A percentile compares a stretch with the other conserved stretches of the same genome.
These are phyloP conservation scores for Scolopax bukidnonensis DNA, from an alignment of 2,797 vertebrate species.

Conservation along the genomic window DNA sequence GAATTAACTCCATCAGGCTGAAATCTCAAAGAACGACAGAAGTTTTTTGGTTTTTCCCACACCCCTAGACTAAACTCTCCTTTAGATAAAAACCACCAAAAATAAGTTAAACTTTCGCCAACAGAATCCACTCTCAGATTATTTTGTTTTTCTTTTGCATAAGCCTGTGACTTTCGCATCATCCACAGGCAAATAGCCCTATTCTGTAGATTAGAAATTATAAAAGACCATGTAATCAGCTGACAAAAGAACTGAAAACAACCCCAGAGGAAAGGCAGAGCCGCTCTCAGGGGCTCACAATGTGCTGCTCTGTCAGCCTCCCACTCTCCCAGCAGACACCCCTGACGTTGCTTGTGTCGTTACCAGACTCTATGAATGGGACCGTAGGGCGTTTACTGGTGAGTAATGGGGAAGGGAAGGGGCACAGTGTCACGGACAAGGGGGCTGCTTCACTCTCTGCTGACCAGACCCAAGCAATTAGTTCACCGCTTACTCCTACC, in stretches of 20 bases:
- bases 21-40: constrained; percentile 5
- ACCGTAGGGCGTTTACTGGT: constrained; percentile 71
- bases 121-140: constrained; percentile 63
- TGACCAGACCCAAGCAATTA: constrained; percentile 62
- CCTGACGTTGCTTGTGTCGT: constrained; percentile 80
- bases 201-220: constrained; percentile 82
- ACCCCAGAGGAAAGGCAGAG: constrained; percentile 77
- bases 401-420: constrained; percentile 67
- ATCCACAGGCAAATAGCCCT: constrained; percentile 82
- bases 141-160: constrained; percentile 79
- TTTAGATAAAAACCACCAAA: constrained; percentile 44
- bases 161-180: constrained; percentile 83
- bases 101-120: constrained; percentile 48
- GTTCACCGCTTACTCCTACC: constrained; percentile 43
- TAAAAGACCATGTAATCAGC: constrained; percentile 88
- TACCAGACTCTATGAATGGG: constrained; percentile 82
- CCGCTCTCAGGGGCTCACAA: constrained; percentile 76
- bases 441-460: constrained; percentile 55
- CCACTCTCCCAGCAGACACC: constrained; percentile 78
- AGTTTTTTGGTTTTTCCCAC: background rate
- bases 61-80: constrained; percentile 2
- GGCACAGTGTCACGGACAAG: constrained; percentile 56
- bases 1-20: background rate
- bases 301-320: constrained; percentile 78
- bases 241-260: constrained; percentile 86